phyloP scores from a whole-genome alignment of 1,140 invertebrate species.

The Probaryconus sp. region DNA sequence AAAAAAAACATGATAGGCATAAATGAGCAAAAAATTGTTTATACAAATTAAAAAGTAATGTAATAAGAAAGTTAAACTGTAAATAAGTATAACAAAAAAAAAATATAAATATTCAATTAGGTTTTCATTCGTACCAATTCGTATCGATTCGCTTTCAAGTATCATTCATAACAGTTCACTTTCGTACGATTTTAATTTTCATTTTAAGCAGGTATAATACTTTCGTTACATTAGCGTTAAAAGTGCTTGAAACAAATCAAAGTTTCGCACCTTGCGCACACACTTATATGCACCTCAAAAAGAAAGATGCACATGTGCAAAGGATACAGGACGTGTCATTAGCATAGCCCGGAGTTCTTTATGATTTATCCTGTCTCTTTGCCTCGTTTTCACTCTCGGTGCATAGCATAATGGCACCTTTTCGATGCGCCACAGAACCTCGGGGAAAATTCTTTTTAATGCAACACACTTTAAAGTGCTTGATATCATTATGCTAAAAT shows the following conservation, averaged over 20 bases:
- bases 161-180: too few species aligned
- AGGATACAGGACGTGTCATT: conserved; percentile 74
- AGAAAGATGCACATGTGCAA: conserved; percentile 63
- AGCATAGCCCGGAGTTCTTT: conserved; percentile 70
- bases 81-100: too few species aligned
- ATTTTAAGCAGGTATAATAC: too few species aligned
- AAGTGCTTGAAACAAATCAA: conserved; percentile 37
- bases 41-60: too few species aligned
- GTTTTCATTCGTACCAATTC: too few species aligned
- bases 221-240: background rate
- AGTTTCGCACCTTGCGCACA: conserved; percentile 53
- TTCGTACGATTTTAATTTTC: background rate
- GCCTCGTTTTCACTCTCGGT: conserved; percentile 61
- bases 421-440: conserved; percentile 58
- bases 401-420: conserved; percentile 65
- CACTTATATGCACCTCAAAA: conserved; percentile 45
- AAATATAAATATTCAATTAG: too few species aligned
- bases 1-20: too few species aligned
- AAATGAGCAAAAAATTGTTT: too few species aligned
- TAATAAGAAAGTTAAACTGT: too few species aligned
- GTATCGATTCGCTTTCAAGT: too few species aligned
- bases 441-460: conserved; percentile 21
- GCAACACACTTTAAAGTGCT: too few species aligned
- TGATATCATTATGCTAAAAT: too few species aligned
- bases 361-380: conserved; percentile 71